Base-by-base conservation (phyloP, 2,888 invertebrate genomes). In the Hemistola chrysoprasaria region DNA sequence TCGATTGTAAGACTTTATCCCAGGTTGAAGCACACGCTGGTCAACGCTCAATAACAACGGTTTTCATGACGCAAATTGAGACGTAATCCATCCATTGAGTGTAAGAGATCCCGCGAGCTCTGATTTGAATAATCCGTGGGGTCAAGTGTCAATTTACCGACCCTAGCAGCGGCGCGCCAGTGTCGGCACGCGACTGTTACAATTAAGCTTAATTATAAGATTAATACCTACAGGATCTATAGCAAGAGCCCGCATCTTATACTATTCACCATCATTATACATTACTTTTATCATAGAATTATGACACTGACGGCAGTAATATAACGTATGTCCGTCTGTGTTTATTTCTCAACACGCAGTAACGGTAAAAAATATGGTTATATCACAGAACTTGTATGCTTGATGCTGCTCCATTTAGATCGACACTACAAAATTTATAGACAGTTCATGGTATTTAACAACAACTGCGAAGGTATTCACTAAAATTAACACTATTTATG, bases 151-250 rank as follows among this genome's bases (percentile, higher is more conserved):
- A 79, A 76, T 72, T 72, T 58, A 65, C 56, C 52, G 60, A 62
- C 71, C 67, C 69, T 68, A 63, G 46, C 47, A 47, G 51, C 42
- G 45, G 47, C 49, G 43, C 45, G 39, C 29, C 27, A 28, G 31
- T 25, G 44, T 43, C 56, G 60, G 62, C 61, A 62, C 61, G 64
- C 61, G 59, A 43, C 63, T 63, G 50, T 45, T 39, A 46, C 71
- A 77, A 82, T 79, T 81, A 78, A 37, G 50, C 51, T 71, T 74
- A 72, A 76, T 80, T 77, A 75, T 60, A 59, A 63, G 60, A 72
- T 70, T 75, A n/a, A n/a, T n/a, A n/a, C 71, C 63, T 68, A 62
- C 59, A 51, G 56, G 53, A 51, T 53, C 58, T 54, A 56, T 42
- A 37, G 8, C 11, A 25, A 60, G 56, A 52, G 44, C 46, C 42